Base-by-base conservation (phyloP, 2,113 vertebrate genomes). In the Monopterus albus region DNA sequence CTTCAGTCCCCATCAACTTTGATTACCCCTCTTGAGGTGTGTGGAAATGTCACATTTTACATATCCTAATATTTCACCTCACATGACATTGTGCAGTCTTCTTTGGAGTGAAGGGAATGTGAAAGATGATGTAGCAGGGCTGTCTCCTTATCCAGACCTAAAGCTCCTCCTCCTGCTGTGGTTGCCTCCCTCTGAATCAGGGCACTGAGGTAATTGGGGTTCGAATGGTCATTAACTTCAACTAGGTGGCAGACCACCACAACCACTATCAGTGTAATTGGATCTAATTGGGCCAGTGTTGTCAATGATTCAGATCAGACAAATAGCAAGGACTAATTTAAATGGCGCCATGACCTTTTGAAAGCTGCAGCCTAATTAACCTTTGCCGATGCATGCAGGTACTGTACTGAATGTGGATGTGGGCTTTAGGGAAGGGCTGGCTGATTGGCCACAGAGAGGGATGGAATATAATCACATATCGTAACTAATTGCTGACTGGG, bases 11-110 rank as follows among this genome's bases (percentile, higher is more conserved):
- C 86, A 89, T 92, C 89, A 91, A 78, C 85, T 81, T 55, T 90
- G 87, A 93, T 90, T 90, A 91, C 64, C 73, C 79, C 86, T 88
- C 88, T 85, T 20, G 76, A 88, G 89, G 71, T 75, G 55, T 71
- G 62, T 42, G 72, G 79, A 94, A 93, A 93, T 92, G 92, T 90
- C 92, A 92, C 46, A 82, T 90, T 94, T 92, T 92, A 91, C 88
- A 92, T 90, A 91, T 84, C 66, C 78, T 86, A 88, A 91, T 90
- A 89, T 90, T 92, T 91, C 89, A 92, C 70, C 65, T 63, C 67
- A 46, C 74, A 73, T 82, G 85, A 88, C 78, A 60, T 73, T 75
- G 40, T 52, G 62, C 57, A 61, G 80, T 62, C 55, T 66, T 79
- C 74, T 50, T 72, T 26, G 17, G 61, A 88, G 72, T 74, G 64